Evolutionary conservation across 2,113 vertebrate species (phyloP), one percentile per base, ranked within the genome.

Genomic region (Leuciscus idus): DNA sequence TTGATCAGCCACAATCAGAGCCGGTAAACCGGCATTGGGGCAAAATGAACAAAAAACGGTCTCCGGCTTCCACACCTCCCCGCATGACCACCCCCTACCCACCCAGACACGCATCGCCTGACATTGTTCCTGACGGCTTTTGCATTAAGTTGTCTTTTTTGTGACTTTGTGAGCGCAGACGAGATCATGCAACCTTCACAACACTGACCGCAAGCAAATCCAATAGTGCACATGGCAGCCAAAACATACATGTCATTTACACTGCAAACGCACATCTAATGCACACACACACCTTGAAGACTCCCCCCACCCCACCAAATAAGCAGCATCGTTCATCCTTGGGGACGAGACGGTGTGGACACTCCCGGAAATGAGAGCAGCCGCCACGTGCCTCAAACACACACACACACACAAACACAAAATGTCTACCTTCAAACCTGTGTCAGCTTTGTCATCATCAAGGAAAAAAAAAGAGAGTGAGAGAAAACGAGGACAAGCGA

Each of bases 281-380:
- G 57, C 70, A 86, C 61, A 76, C 83, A 78, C 91, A 91, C 87
- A 88, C 90, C 88, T 89, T 81, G 13, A 81, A 87, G 90, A 92
- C 92, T 92, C 92, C 93, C 90, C 92, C 93, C 33, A 64, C 83
- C 91, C 90, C 92, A 88, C 90, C 90, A 87, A 86, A 81, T 62
- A 90, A 91, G 92, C 91, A 89, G 90, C 91, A 90, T 92, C 89
- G 90, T 93, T 88, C 88, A 89, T 83, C 86, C 83, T 50, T 84
- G 91, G 94, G 92, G 93, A 92, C 57, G 87, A 89, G 83, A 85
- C 85, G 89, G 91, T 93, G 92, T 90, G 90, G 86, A 93, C 90
- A 92, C 93, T 95, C 92, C 94, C 93, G 93, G 94, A 94, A 94
- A 92, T 85, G 87, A 93, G 91, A 33, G 80, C 73, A 39, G 83